Percentiles rank a stretch among this genome's conserved stretches.
These are phyloP conservation scores for Oreochromis aureus DNA, from an alignment of 2,113 vertebrate species.

Conservation along the genomic window DNA sequence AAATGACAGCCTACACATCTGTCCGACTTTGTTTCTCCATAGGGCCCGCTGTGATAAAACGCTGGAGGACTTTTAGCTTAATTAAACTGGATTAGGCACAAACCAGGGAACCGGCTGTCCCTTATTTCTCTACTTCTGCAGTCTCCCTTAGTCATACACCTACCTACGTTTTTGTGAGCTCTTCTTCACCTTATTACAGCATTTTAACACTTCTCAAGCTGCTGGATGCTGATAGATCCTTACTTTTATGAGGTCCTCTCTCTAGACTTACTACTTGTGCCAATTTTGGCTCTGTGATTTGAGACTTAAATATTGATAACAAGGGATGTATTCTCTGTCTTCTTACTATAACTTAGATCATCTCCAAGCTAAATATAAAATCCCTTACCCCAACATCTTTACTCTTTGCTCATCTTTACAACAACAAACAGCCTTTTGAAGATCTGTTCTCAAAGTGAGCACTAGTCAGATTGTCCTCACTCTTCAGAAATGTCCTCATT, in stretches of 20 bases:
- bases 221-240: not conserved
- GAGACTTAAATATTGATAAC: not conserved
- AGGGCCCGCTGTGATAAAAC: slow-evolving; percentile 18
- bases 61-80: slow-evolving; percentile 36
- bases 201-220: not conserved
- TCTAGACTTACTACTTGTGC: not conserved
- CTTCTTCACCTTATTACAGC: not conserved
- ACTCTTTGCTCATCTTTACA: not conserved
- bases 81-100: slow-evolving; percentile 58
- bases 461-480: not conserved
- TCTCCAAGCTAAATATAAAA: not conserved
- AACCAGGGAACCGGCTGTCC: slow-evolving; percentile 17
- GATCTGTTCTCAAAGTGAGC: not conserved
- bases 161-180: not conserved
- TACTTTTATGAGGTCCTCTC: not conserved
- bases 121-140: not conserved
- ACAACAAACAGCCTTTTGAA: not conserved
- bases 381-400: not conserved
- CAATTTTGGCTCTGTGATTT: not conserved
- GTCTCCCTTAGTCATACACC: not conserved
- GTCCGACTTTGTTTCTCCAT: not conserved
- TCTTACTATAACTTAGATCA: not conserved
- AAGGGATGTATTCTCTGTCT: not conserved
- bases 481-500: not conserved
- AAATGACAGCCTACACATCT: slow-evolving; percentile 21